These are phyloP conservation scores for Falco concolor DNA, from an alignment of 2,797 vertebrate species.

Conservation along the genomic window DNA sequence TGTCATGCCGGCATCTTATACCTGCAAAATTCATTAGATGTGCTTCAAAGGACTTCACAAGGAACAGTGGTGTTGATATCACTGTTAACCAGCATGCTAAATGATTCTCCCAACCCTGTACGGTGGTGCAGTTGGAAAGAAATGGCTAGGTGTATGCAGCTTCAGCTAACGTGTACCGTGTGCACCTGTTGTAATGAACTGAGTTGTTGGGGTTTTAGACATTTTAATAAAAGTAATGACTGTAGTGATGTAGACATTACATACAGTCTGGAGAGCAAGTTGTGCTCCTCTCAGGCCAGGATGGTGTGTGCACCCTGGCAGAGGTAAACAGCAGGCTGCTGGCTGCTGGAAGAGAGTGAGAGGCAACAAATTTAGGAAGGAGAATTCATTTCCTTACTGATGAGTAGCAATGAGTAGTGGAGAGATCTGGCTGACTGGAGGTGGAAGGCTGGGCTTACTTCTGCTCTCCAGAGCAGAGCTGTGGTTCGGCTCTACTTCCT, in stretches of 20 bases:
- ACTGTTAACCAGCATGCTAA: background rate
- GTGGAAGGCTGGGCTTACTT: conserved; percentile 46
- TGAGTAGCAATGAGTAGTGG: background rate
- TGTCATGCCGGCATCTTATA: fast-evolving
- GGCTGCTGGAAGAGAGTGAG: background rate
- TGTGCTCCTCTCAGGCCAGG: background rate
- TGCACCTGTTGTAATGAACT: background rate
- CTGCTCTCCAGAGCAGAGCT: conserved; percentile 53
- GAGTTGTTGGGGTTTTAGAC: background rate
- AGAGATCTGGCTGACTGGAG: background rate
- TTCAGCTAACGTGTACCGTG: background rate
- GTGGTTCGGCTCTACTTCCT: conserved; percentile 60
- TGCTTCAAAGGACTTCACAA: background rate
- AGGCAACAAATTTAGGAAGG: background rate
- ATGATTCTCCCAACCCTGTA: background rate
- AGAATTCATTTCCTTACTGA: background rate
- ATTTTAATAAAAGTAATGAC: background rate
- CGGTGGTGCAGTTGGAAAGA: background rate
- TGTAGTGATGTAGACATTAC: background rate
- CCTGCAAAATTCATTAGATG: background rate
- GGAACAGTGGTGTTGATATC: background rate
- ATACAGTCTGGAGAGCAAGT: background rate
- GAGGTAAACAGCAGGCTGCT: background rate
- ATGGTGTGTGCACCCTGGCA: fast-evolving
- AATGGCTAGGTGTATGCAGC: too few species aligned